Conservation (phyloP, 2,888 invertebrate species). For the Archips xylosteana region DNA sequence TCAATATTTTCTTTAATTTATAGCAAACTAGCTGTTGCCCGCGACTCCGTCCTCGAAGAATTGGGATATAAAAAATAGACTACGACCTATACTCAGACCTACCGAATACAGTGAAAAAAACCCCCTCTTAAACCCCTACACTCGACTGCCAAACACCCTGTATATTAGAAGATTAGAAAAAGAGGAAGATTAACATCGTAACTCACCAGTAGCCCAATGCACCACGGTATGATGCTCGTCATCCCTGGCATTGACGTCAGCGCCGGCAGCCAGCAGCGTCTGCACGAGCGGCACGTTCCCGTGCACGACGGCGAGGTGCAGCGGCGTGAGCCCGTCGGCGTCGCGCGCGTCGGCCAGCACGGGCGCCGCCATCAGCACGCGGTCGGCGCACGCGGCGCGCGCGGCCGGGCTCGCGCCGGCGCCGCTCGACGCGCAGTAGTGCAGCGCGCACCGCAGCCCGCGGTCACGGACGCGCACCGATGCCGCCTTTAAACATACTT, state of each 20-base stretch:
- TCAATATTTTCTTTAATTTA: no score
- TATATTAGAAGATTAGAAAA: no score
- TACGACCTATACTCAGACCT: no score
- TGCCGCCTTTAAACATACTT: conserved; percentile 59
- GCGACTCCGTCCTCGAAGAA: no score
- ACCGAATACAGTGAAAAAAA: no score
- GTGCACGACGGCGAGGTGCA: conserved; percentile 97
- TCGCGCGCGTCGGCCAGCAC: conserved; percentile 93
- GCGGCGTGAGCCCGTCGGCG: conserved; percentile 97
- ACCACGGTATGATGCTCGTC: conserved; percentile 97
- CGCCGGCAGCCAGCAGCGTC: conserved; percentile 94
- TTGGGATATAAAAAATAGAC: no score
- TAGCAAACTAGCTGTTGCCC: no score
- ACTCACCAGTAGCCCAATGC: conserved; percentile 98
- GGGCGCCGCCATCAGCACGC: conserved; percentile 95
- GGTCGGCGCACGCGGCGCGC: conserved; percentile 94
- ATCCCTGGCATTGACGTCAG: conserved; percentile 96
- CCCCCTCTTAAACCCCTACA: no score
- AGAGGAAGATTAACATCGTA: background rate
- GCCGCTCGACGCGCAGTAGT: conserved; percentile 96
- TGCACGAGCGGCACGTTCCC: conserved; percentile 95
- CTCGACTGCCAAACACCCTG: no score
- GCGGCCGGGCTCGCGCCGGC: conserved; percentile 87
- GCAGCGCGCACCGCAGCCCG: conserved; percentile 94
- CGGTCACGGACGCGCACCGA: conserved; percentile 90